phyloP scores from a whole-genome alignment of 2,888 invertebrate species.

The Drosophila picticornis region DNA sequence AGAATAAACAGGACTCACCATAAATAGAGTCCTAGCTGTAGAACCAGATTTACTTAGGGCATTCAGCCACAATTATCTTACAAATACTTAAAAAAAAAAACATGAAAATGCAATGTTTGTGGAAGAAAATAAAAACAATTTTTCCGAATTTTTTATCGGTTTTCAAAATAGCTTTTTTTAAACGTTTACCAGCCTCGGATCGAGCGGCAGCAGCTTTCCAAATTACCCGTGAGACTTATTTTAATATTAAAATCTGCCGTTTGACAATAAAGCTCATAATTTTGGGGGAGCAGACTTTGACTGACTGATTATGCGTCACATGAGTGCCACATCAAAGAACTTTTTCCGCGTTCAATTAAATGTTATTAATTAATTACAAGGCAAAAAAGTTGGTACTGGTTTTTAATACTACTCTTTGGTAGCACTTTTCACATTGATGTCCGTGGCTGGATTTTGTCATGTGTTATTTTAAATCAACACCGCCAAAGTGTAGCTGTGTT shows the following conservation, averaged over 20 bases:
- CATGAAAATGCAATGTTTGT: not conserved
- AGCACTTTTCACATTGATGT: not conserved
- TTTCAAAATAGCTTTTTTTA: not conserved
- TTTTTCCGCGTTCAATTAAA: not conserved
- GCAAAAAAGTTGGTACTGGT: not conserved
- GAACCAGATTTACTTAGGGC: conserved; percentile 36
- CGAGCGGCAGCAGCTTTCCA: not conserved
- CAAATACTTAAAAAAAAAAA: not conserved
- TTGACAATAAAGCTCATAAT: not conserved
- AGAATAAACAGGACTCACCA: conserved; percentile 50
- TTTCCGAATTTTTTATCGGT: not conserved
- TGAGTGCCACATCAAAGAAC: not conserved
- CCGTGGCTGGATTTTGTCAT: not conserved
- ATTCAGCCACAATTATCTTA: not conserved
- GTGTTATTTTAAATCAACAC: not conserved
- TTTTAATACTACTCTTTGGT: not conserved
- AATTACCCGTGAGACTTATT: not conserved
- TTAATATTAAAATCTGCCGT: not conserved
- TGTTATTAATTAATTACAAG: not conserved
- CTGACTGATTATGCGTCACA: not conserved
- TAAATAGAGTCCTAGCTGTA: conserved; percentile 57
- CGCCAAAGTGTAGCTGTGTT: not conserved
- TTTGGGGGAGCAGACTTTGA: not conserved
- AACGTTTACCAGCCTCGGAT: not conserved
- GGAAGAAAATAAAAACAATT: not conserved